Base-by-base conservation (phyloP, 2,113 vertebrate genomes). In the Ciconia maguari region DNA sequence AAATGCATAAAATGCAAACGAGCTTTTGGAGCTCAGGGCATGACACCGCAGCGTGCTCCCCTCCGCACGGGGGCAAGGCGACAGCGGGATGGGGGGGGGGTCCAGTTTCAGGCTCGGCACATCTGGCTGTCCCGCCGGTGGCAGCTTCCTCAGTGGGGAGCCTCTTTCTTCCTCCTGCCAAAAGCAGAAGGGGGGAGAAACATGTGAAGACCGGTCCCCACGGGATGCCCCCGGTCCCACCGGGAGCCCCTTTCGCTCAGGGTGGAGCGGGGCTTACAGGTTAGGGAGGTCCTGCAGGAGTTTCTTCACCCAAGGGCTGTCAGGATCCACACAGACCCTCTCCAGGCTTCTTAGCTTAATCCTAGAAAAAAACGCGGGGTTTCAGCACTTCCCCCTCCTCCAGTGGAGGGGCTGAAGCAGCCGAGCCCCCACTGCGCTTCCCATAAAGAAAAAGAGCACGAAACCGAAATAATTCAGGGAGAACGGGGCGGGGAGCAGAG, bases 151-250 rank as follows among this genome's bases (percentile, higher is more conserved):
- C 89, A 95, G 19, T 0, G 46, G 6, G 55, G 32, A 81, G 19
- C 32, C 32, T 61, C 54, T 4, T 84, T 97, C 96, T 96, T 97
- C 96, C 76, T 97, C 95, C 96, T 97, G 81, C 48, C 77, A 21
- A 51, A 75, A 92, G 83, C 68, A 83, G 83, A 96, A 87, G 11
- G 4, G 9, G 38, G 26, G 46, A 78, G 72, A 46, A 78, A 32
- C 0, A 0, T 10, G 46, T 92, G 72, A 87, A 36, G 10, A 12
- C 1, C 0, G 2, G 44, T 27, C 42, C 54, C 41, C 24, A 9
- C 0, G 3, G 62, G 71, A 41, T 7, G 41, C 11, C 42, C 29
- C 55, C 0, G 32, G 4, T 27, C 51, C 81, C 0, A 0, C 19
- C 1, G 5, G 34, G 19, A 66, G 16, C n/a, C 14, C 29, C 42